phyloP scores from a whole-genome alignment of 1,140 invertebrate genomes.

The Bombus superbus region DNA sequence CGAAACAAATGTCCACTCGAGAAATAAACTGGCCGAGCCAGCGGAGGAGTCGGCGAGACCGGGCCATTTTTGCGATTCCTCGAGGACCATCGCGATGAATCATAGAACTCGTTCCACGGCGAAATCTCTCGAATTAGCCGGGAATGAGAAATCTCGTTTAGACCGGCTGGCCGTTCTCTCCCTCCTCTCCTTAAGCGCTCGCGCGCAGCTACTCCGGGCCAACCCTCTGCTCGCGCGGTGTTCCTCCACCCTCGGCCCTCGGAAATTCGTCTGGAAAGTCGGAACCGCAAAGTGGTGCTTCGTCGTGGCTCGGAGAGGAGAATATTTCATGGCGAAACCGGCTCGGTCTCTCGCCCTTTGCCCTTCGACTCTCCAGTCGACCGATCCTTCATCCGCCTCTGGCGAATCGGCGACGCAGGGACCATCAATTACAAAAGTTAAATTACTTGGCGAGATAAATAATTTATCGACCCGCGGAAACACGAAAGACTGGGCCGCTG shows the following conservation, averaged over 20 bases:
- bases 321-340: conserved; percentile 62
- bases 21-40: neutral
- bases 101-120: conserved; percentile 48
- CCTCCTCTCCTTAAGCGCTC: neutral
- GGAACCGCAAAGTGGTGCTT: conserved; percentile 55
- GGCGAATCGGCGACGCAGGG: neutral
- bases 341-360: conserved; percentile 28
- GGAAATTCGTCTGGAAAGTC: conserved; percentile 63
- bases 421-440: conserved; percentile 76
- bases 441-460: conserved; percentile 76
- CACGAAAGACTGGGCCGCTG: neutral
- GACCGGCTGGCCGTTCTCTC: conserved; percentile 12
- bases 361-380: conserved; percentile 37
- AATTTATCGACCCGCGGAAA: conserved; percentile 66
- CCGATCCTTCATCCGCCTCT: neutral
- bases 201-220: neutral
- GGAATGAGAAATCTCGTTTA: conserved; percentile 58
- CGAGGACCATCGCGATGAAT: conserved; percentile 29
- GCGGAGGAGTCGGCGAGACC: no score
- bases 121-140: conserved; percentile 53
- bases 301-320: conserved; percentile 9
- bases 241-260: neutral
- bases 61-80: conserved; percentile 15
- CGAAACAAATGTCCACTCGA: neutral
- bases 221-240: no score